These are phyloP conservation scores for Melanotaenia maccullochi DNA, from an alignment of 2,797 vertebrate genomes.

Conservation along the genomic window DNA sequence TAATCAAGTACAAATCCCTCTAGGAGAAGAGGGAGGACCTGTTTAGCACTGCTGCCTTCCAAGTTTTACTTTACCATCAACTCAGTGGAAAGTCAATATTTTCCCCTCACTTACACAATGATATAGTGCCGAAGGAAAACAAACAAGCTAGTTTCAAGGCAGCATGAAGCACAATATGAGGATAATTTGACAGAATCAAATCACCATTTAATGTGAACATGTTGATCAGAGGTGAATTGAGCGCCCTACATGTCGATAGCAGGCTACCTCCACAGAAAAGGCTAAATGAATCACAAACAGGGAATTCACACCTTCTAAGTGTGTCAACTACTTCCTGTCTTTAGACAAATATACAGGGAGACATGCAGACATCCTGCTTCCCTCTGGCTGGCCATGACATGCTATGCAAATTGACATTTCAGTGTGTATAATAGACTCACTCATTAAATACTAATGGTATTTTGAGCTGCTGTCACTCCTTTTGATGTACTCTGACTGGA, in stretches of 20 bases:
- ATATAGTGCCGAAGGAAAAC: constrained; percentile 27
- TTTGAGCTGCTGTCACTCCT: constrained; percentile 42
- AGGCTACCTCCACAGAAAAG: constrained; percentile 53
- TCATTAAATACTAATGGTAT: constrained; percentile 67
- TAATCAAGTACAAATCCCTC: constrained; percentile 27
- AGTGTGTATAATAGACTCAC: constrained; percentile 53
- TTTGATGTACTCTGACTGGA: constrained; percentile 53
- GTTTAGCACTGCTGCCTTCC: constrained; percentile 19
- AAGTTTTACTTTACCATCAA: constrained; percentile 27
- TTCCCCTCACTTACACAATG: constrained; percentile 18
- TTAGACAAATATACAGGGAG: constrained; percentile 59
- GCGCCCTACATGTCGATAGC: constrained; percentile 49
- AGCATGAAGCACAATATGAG: constrained; percentile 40
- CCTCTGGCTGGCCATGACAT: constrained; percentile 61
- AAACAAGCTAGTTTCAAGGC: constrained; percentile 40
- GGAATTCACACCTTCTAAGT: constrained; percentile 74
- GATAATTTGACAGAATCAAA: constrained; percentile 62
- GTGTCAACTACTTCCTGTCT: constrained; percentile 67
- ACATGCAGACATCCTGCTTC: constrained; percentile 53
- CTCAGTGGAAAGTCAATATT: constrained; percentile 36
- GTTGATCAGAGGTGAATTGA: constrained; percentile 63
- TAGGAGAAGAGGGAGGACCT: constrained; percentile 18
- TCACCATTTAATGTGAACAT: constrained; percentile 41
- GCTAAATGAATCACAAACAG: constrained; percentile 68
- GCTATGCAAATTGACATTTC: constrained; percentile 71